Base-by-base conservation (phyloP, 2,113 vertebrate genomes). In the Lasiurus borealis region DNA sequence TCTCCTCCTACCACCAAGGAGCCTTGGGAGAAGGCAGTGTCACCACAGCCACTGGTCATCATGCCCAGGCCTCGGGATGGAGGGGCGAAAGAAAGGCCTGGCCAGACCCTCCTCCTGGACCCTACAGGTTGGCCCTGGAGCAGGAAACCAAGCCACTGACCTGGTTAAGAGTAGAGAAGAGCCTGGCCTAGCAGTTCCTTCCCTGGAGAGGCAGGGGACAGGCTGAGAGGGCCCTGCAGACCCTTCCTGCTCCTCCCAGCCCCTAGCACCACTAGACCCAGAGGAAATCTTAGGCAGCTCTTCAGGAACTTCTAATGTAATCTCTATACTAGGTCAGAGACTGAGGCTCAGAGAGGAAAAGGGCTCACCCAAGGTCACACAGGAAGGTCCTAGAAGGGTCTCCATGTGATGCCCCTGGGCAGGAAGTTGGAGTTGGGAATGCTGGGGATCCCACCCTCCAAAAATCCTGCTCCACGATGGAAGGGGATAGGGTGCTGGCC, bases 361-460 rank as follows among this genome's bases (percentile, higher is more conserved):
- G 34, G 77, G 34, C 16, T 90, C 11, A 36, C 18, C 50, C 91
- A 76, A 86, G 84, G 92, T 94, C 86, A 83, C 84, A 31, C 18
- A 19, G 29, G 34, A 72, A 90, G 66, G 80, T 64, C 80, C 50
- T 52, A 15, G 52, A 83, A 31, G 15, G 29, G 15, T 34, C 29
- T 77, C 48, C 23, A 15, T 40, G 21, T 14, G 54, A 85, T 88
- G 66, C 34, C 77, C n/a, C 52, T 44, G 46, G 71, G 52, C 13
- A 84, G 71, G 44, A 90, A 82, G 64, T 10, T 14, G 23, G 27
- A 5, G 4, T 16, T 27, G 48, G 23, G 12, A 34, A 36, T 1
- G 18, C 86, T 8, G 12, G 46, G 31, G 14, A 8, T 48, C 50
- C 84, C 57, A 21, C 40, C 40, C 44, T 52, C 25, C 71, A 16